Base-by-base conservation (phyloP, 2,888 invertebrate species). In the Griposia aprilina region DNA sequence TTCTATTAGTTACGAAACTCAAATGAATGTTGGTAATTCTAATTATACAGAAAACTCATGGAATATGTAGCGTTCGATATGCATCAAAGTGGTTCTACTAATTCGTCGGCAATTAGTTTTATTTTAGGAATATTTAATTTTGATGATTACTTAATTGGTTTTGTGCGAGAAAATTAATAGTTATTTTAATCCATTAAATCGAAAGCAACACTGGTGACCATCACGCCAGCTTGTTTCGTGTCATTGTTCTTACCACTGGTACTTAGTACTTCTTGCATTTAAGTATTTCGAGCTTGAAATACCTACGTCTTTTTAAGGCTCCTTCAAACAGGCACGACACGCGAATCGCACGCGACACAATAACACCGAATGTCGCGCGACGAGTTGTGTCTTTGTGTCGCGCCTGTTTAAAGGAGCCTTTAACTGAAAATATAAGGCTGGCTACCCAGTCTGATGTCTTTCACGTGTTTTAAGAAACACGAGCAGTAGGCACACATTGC, bases 1-100 rank as follows among this genome's bases (percentile, higher is more conserved):
- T 41, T 36, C 88, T 86, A 88, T 87, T 89, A 86, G 82, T 89
- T 88, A 84, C 83, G 90, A 89, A 87, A 89, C 76, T 78, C 75
- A 74, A 85, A 87, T 76, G 78, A 87, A 82, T 81, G 88, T 73
- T 62, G 55, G 79, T 84, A 83, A 84, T 85, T 89, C 82, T 78
- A 83, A 84, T 85, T 89, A 83, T 78, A 79, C 65, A 88, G 76
- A 80, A 79, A 88, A 82, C 70, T 62, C 70, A 78, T 57, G 69
- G 77, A 83, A 82, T 67, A 60, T 59, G 71, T 62, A 45, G 69
- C 50, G 63, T 26, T 63, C 63, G 78, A 78, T 81, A 76, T 60
- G 57, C 72, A 85, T 87, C 86, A 65, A 78, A 83, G 71, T 74
- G 50, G 26, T 48, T 72, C 68, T 20, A 62, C 45, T 83, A 55